Evolutionary conservation across 2,888 invertebrate genomes (phyloP).

Genomic region (Epicampocera succincta): DNA sequence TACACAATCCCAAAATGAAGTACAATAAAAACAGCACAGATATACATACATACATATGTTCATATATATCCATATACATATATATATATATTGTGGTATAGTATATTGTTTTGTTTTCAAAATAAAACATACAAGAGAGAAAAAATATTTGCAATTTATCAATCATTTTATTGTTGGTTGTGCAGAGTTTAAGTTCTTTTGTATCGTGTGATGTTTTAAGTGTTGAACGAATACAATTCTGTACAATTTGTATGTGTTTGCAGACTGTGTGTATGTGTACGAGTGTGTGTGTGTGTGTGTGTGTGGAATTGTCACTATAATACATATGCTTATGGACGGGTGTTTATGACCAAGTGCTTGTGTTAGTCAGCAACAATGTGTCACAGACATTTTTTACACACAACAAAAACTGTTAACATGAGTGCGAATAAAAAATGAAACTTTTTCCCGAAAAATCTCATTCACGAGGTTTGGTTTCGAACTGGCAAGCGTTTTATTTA

Average conservation of each 20-base stretch:
- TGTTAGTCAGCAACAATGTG: slow-evolving; percentile 57
- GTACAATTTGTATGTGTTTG: background rate
- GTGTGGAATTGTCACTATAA: slow-evolving; percentile 64
- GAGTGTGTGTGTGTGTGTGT: slow-evolving; percentile 16
- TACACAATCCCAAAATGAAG: slow-evolving; percentile 40
- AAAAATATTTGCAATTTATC: slow-evolving; percentile 60
- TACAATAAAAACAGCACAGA: slow-evolving; percentile 49
- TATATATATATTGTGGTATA: slow-evolving; percentile 13
- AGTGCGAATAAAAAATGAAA: slow-evolving; percentile 25
- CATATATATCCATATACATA: no score
- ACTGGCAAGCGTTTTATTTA: slow-evolving; percentile 45
- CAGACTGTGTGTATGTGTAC: background rate
- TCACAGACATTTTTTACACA: slow-evolving; percentile 58
- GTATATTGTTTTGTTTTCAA: background rate
- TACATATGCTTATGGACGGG: slow-evolving; percentile 21
- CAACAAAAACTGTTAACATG: slow-evolving; percentile 36
- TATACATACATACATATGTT: no score
- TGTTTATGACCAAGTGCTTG: background rate
- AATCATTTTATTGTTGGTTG: slow-evolving; percentile 57
- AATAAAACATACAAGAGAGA: background rate
- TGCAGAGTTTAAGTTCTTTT: slow-evolving; percentile 37
- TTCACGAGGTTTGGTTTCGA: slow-evolving; percentile 28
- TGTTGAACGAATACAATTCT: background rate
- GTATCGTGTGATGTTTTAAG: slow-evolving; percentile 27
- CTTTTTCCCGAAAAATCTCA: background rate